These are phyloP conservation scores for Patagioenas fasciata DNA, from an alignment of 2,113 vertebrate genomes.

Conservation along the genomic window DNA sequence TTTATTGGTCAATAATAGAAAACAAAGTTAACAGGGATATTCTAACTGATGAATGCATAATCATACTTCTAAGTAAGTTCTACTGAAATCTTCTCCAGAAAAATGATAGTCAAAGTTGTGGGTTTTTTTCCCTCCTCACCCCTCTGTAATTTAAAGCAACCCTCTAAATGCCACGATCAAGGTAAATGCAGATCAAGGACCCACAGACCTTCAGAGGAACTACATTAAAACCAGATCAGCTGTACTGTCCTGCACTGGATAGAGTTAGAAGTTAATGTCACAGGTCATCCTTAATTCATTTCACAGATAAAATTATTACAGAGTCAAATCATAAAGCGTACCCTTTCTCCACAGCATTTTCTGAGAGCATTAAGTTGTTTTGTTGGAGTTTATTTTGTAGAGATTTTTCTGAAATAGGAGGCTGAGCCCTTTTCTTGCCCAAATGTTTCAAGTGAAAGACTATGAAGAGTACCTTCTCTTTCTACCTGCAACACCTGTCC, in stretches of 20 bases:
- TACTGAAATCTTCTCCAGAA: not conserved
- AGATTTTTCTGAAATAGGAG: not conserved
- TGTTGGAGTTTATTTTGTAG: not conserved
- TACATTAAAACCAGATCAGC: not conserved
- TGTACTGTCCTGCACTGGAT: not conserved
- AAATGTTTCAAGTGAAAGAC: not conserved
- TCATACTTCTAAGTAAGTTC: not conserved
- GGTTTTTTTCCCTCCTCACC: not conserved
- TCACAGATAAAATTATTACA: not conserved
- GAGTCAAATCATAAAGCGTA: not conserved
- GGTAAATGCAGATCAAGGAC: not conserved
- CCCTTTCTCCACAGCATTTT: not conserved
- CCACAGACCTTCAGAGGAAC: not conserved
- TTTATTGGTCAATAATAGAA: not conserved
- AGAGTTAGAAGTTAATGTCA: not conserved
- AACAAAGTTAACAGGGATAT: not conserved
- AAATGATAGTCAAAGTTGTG: not conserved
- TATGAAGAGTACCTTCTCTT: not conserved
- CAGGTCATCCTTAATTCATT: not conserved
- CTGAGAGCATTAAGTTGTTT: not conserved
- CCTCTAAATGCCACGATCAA: not conserved
- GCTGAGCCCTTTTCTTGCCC: not conserved
- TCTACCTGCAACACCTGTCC: not conserved
- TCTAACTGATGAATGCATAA: not conserved
- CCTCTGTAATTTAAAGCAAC: not conserved